Conservation (phyloP, 2,888 invertebrate genomes). For the Acanthoscelides obtectus region DNA sequence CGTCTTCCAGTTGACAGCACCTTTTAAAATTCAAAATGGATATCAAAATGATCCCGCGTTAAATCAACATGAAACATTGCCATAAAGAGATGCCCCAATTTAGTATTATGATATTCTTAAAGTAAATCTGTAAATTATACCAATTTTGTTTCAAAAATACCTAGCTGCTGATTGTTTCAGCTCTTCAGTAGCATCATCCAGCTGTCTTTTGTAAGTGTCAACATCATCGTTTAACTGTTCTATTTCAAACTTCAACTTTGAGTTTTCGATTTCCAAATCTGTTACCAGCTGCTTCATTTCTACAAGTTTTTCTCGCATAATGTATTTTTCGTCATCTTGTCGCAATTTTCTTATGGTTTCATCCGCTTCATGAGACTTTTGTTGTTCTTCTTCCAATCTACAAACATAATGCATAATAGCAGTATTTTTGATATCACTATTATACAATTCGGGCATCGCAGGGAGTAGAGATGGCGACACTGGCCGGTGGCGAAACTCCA, state of each 20-base stretch:
- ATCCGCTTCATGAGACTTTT: conserved; percentile 20
- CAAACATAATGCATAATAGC: too few species aligned
- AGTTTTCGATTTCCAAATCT: conserved; percentile 30
- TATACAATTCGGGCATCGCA: too few species aligned
- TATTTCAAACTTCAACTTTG: conserved; percentile 27
- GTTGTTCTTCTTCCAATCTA: conserved; percentile 27
- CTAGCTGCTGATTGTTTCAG: conserved; percentile 9
- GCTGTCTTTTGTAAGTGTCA: conserved; percentile 23
- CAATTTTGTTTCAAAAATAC: too few species aligned
- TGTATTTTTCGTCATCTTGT: conserved; percentile 28
- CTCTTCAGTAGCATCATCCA: conserved; percentile 21
- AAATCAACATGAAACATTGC: too few species aligned
- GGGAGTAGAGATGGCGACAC: too few species aligned
- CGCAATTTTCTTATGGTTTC: conserved; percentile 26
- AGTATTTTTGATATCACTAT: too few species aligned
- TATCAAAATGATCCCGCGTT: too few species aligned
- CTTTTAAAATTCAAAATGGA: too few species aligned
- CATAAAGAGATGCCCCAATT: too few species aligned
- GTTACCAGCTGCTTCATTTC: conserved; percentile 29
- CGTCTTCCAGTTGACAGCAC: conserved; percentile 24
- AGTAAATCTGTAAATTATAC: too few species aligned
- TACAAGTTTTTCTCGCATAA: conserved; percentile 26
- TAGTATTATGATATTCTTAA: too few species aligned
- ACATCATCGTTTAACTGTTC: conserved; percentile 26
- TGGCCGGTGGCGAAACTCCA: too few species aligned